Conservation (phyloP, 1,140 invertebrate genomes). For the Cherax destructor region DNA sequence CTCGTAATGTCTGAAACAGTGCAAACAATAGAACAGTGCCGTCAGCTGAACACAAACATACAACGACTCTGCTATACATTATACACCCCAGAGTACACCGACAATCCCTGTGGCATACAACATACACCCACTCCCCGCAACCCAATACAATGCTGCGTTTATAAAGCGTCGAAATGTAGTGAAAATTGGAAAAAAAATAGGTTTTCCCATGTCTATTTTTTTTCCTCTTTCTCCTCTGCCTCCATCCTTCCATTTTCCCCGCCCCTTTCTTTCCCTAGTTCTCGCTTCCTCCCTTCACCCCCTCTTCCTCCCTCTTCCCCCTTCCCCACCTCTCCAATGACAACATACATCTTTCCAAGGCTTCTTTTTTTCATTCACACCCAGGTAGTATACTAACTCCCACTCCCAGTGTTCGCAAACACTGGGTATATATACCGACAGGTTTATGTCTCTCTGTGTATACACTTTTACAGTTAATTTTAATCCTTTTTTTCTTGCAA, state of each 20-base stretch:
- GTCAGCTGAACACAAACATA: slow-evolving; percentile 36
- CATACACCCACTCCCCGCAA: not conserved
- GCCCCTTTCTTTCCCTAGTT: no score
- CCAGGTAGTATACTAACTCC: not conserved
- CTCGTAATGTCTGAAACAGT: slow-evolving; percentile 36
- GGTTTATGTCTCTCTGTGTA: no score
- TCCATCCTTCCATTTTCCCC: no score
- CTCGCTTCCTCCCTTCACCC: no score
- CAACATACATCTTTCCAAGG: not conserved
- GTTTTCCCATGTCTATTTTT: no score
- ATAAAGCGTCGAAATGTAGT: slow-evolving; percentile 10
- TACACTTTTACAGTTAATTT: not conserved
- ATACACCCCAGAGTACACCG: slow-evolving; percentile 37
- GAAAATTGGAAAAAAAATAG: slow-evolving; percentile 4
- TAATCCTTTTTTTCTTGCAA: not conserved
- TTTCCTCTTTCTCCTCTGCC: no score
- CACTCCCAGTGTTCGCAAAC: not conserved
- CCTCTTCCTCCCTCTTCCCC: no score
- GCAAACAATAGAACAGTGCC: slow-evolving; percentile 22
- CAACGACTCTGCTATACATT: slow-evolving; percentile 34
- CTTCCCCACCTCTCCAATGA: no score
- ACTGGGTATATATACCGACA: not conserved
- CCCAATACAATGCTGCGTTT: not conserved
- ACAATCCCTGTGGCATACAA: slow-evolving; percentile 26
- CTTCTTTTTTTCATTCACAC: not conserved